Conservation (phyloP, 2,888 invertebrate genomes). For the Melitaea athalia region DNA sequence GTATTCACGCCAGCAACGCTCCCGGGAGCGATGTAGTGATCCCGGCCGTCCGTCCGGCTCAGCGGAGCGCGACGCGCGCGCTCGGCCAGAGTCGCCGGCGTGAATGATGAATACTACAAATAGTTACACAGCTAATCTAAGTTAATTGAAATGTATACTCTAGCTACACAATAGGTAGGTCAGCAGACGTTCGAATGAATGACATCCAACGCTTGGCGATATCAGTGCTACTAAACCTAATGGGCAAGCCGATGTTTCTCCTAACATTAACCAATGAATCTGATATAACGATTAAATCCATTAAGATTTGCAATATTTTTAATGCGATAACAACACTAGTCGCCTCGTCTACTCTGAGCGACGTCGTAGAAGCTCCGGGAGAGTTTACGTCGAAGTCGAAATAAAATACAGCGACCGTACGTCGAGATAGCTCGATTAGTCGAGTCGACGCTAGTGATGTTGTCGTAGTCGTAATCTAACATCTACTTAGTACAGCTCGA, state of each 20-base stretch:
- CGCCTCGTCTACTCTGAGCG: constrained; percentile 20
- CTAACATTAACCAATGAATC: constrained; percentile 44
- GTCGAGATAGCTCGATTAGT: background rate
- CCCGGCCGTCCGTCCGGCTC: background rate
- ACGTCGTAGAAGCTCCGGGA: constrained; percentile 15
- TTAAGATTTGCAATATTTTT: constrained; percentile 30
- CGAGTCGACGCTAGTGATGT: constrained; percentile 5
- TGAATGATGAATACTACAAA: constrained; percentile 52
- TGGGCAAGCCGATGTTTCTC: constrained; percentile 46
- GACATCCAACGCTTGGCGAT: constrained; percentile 66
- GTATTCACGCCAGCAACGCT: constrained; percentile 46
- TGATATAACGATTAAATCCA: constrained; percentile 36
- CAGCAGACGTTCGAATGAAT: constrained; percentile 61
- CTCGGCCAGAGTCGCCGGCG: constrained; percentile 28
- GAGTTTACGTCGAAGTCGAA: constrained; percentile 1
- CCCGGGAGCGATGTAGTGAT: constrained; percentile 8
- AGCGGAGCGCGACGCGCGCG: constrained; percentile 4
- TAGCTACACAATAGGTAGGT: constrained; percentile 63
- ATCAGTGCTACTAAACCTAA: constrained; percentile 67
- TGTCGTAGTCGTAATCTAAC: constrained; percentile 25
- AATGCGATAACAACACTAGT: constrained; percentile 35
- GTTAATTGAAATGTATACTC: constrained; percentile 70
- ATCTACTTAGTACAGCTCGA: constrained; percentile 38
- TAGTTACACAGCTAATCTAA: constrained; percentile 69
- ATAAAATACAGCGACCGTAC: background rate